Percentiles rank a stretch among this genome's conserved stretches.
Conservation (phyloP, 1,140 invertebrate genomes). For the Heliconius eleuchia region DNA sequence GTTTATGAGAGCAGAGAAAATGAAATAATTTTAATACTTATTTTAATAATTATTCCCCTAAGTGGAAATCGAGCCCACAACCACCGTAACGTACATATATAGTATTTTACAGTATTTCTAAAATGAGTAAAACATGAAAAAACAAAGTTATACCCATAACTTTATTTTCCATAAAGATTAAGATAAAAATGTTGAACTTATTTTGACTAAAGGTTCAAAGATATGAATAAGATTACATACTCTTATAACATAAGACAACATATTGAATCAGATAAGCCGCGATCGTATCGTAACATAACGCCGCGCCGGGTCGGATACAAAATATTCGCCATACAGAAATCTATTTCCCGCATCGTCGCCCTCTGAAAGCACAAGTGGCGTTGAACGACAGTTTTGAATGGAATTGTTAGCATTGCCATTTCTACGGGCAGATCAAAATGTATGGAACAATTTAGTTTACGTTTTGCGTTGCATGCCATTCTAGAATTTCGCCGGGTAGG, state of each 20-base stretch:
- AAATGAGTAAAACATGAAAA: too few relatives aligned
- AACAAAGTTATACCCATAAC: too few relatives aligned
- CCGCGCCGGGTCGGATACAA: neutral
- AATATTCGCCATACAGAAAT: neutral
- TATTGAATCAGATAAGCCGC: neutral
- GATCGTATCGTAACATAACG: conserved; percentile 8
- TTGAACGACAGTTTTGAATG: conserved; percentile 26
- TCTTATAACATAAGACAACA: neutral
- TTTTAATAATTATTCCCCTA: too few relatives aligned
- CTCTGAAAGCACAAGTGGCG: conserved; percentile 19
- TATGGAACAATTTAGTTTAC: conserved; percentile 1
- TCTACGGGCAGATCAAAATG: conserved; percentile 9
- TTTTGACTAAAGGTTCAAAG: neutral
- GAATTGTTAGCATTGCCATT: conserved; percentile 29
- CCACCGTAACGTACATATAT: too few relatives aligned
- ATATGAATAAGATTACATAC: neutral
- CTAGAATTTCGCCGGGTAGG: neutral
- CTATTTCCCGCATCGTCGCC: conserved; percentile 17
- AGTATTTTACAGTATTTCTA: too few relatives aligned
- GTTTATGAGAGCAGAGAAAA: too few relatives aligned
- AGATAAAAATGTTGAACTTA: too few relatives aligned
- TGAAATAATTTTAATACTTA: too few relatives aligned
- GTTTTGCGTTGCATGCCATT: neutral
- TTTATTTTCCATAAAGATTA: too few relatives aligned
- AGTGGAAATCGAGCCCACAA: too few relatives aligned